phyloP scores from a whole-genome alignment of 2,113 vertebrate genomes.

The Halcyon malimbica region DNA sequence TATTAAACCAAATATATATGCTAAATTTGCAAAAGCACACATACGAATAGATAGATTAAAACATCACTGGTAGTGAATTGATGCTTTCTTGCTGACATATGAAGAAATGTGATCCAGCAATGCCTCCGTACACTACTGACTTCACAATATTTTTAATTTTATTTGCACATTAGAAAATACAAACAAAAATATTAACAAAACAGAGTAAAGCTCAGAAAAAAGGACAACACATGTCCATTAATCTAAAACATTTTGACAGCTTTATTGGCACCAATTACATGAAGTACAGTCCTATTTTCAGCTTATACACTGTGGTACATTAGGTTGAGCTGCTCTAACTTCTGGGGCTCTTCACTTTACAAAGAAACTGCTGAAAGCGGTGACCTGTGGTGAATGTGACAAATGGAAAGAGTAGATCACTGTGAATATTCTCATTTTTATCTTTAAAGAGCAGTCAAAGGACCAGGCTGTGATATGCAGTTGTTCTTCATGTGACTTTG shows the following conservation, averaged over 20 bases:
- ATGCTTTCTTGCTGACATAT: not conserved
- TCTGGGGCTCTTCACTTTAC: not conserved
- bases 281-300: not conserved
- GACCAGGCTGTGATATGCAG: not conserved
- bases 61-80: rapidly evolving
- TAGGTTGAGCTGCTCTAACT: not conserved
- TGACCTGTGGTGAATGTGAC: not conserved
- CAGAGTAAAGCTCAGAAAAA: not conserved
- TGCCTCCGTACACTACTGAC: not conserved
- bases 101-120: not conserved
- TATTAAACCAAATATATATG: not conserved
- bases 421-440: not conserved
- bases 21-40: not conserved
- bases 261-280: not conserved
- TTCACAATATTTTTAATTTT: slow-evolving; percentile 9
- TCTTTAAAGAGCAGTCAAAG: not conserved
- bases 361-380: not conserved
- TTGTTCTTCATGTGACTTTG: not conserved
- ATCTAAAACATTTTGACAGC: not conserved
- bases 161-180: slow-evolving; percentile 30
- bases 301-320: not conserved
- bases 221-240: not conserved
- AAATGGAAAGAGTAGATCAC: not conserved
- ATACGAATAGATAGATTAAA: not conserved
- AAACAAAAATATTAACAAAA: not conserved